Evolutionary conservation across 2,888 invertebrate genomes (phyloP), one percentile per base, ranked within the genome.

Genomic region (Sisyra terminalis): DNA sequence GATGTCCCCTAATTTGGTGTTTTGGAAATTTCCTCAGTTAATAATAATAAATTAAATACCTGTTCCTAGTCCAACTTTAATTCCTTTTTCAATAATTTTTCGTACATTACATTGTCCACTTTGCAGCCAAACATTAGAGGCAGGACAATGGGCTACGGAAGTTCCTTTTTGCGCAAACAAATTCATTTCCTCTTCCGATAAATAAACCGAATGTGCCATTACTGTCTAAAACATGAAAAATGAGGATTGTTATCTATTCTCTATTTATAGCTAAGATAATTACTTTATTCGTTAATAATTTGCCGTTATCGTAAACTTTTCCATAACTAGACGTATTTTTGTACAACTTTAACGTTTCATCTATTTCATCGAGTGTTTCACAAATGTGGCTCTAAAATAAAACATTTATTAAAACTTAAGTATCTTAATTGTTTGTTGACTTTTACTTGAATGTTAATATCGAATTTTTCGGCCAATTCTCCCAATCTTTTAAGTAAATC

Each of bases 51-150:
- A n/a, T n/a, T n/a, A n/a, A n/a, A n/a, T n/a, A n/a, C n/a, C n/a
- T 57, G 89, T 87, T 49, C 92, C 92, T 35, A 92, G 66, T 6
- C 89, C 90, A 43, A 92, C 75, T 55, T 71, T 78, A 15, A 92
- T 58, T 3, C 76, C 74, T 37, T 65, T 64, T 9, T 70, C 57
- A 30, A 77, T 58, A 9, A 88, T 61, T 42, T 71, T 71, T 45
- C 72, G 65, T 0, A 87, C 76, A 52, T 88, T 82, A 55, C 89
- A 87, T 2, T 86, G 54, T 0, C 92, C 92, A 10, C 89, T 90
- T 51, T 69, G 69, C 31, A 93, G 65, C 50, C 78, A 73, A 0
- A 78, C 78, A 60, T 92, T 92, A 2, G 90, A 90, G 29, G 80
- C 75, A 0, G 92, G 88, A 55, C 92, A 93, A 57, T 92, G 92